Base-by-base conservation (phyloP, 2,888 invertebrate genomes). In the Pedicia rivosa region DNA sequence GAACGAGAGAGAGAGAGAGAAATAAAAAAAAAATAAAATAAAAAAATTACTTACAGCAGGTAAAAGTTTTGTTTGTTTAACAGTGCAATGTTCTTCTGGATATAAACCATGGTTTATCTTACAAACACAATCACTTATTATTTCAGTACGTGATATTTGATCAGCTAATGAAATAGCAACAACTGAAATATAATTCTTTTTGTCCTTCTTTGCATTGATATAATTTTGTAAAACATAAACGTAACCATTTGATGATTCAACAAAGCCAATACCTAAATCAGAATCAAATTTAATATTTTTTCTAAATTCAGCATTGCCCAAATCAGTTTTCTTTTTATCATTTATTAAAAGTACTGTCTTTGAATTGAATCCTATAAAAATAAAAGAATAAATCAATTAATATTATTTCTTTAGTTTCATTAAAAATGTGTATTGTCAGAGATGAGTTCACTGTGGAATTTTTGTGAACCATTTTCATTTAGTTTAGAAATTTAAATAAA, bases 221-320 rank as follows among this genome's bases (percentile, higher is more conserved):
- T 37, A 54, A 58, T 42, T 54, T 51, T 35, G 56, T 51, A 3
- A 55, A 50, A n/a, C 52, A 45, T 40, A 59, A 62, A 57, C 52
- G 53, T 57, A 60, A 4, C 61, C 61, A 4, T 56, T 53, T 35
- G 52, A 54, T 8, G 53, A 58, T 40, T 75, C 62, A 8, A 75
- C 68, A 46, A 78, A 73, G 41, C 73, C 72, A 24, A 73, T 66
- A 56, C 84, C 86, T 47, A 70, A 66, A 49, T 81, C 77, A 12
- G 52, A 48, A 13, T 61, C 52, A 42, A 67, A 65, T 13, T 61
- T 56, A 2, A 82, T 51, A 4, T 73, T 70, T 14, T 62, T 56
- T 42, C 71, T 67, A 14, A 72, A 53, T 9, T 68, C 66, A 6
- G 67, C 50, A 6, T 63, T 64, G 30, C 72, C 72, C 46, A 41